These are phyloP conservation scores for Drosophila varians DNA, from an alignment of 1,140 invertebrate species.

Conservation along the genomic window DNA sequence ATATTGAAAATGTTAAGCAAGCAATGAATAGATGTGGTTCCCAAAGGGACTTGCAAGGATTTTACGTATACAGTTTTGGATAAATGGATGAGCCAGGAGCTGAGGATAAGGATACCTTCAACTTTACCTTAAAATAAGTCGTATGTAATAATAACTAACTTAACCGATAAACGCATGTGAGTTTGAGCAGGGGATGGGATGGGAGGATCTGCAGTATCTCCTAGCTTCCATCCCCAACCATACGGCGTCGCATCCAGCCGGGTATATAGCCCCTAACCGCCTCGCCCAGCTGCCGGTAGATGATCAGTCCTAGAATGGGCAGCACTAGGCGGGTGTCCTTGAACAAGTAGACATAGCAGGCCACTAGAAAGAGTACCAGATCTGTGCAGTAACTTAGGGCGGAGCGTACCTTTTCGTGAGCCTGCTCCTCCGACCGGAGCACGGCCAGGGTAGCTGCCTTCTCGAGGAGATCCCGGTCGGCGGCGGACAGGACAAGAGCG, in stretches of 20 bases:
- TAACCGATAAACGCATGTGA: conserved; percentile 69
- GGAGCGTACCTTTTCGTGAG: conserved; percentile 87
- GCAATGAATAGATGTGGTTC: neutral
- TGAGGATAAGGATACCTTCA: conserved; percentile 11
- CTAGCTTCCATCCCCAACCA: conserved; percentile 49
- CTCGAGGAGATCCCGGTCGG: conserved; percentile 55
- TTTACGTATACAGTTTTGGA: conserved; percentile 40
- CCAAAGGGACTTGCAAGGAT: neutral
- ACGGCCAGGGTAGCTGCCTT: conserved; percentile 52
- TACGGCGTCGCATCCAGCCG: conserved; percentile 77
- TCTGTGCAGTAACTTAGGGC: conserved; percentile 89
- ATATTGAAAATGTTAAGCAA: neutral
- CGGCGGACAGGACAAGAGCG: conserved; percentile 37
- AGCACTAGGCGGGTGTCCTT: conserved; percentile 90
- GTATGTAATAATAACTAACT: conserved; percentile 66
- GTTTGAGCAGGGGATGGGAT: conserved; percentile 7
- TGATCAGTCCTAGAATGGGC: conserved; percentile 89
- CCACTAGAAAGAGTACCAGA: conserved; percentile 88
- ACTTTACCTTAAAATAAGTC: conserved; percentile 60
- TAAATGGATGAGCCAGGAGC: conserved; percentile 11
- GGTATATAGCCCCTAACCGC: conserved; percentile 84
- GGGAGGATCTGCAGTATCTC: neutral
- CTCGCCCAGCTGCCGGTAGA: conserved; percentile 89
- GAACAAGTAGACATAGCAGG: conserved; percentile 91
- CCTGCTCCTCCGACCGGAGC: conserved; percentile 85